Percentiles rank a stretch among this genome's conserved stretches.
Conservation (phyloP, 1,140 invertebrate species). For the Myzus persicae region DNA sequence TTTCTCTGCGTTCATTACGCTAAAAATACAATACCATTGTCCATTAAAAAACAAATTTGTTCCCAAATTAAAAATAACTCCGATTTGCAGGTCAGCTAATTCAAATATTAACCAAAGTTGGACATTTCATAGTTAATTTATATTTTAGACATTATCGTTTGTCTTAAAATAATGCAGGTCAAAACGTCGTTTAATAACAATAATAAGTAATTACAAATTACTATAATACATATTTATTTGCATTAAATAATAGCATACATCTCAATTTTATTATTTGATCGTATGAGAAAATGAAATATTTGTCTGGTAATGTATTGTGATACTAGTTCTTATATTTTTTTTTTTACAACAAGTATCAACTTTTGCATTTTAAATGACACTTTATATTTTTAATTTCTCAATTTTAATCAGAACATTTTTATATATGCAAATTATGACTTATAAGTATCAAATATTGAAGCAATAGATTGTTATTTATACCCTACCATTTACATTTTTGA, state of each 20-base stretch:
- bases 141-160: not conserved
- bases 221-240: not conserved
- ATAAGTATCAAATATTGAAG: not conserved
- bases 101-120: not conserved
- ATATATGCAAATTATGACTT: not conserved
- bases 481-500: not conserved
- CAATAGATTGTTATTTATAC: not conserved
- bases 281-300: not conserved
- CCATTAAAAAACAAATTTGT: not conserved
- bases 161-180: not conserved
- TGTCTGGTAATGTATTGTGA: not conserved
- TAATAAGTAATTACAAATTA: not conserved
- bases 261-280: not conserved
- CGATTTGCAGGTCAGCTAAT: not conserved
- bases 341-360: too few relatives aligned
- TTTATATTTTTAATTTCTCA: not conserved
- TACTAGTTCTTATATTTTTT: not conserved
- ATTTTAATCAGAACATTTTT: not conserved
- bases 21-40: conserved; percentile 62
- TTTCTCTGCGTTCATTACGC: conserved; percentile 85
- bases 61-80: not conserved
- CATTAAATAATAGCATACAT: not conserved
- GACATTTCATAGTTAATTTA: not conserved
- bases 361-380: not conserved
- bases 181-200: not conserved